A percentile compares a stretch with the other conserved stretches of the same genome.
Evolutionary conservation across 2,113 vertebrate species (phyloP).

Genomic region (Shinisaurus crocodilurus): DNA sequence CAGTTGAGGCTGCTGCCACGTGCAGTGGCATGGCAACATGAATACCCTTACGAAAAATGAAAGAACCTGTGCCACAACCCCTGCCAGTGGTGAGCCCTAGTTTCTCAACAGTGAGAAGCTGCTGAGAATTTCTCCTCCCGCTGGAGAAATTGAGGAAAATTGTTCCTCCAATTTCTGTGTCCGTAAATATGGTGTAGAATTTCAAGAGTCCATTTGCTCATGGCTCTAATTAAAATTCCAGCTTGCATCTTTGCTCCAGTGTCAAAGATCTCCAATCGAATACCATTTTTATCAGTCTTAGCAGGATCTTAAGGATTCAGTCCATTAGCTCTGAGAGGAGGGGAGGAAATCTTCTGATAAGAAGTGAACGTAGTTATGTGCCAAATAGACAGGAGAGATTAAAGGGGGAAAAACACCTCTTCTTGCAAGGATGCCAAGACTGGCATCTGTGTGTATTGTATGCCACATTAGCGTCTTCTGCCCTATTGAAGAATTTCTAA

Average conservation of each 20-base stretch:
- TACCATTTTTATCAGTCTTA: neutral
- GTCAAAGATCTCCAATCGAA: neutral
- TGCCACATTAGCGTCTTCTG: neutral
- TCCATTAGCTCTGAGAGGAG: conserved; percentile 9
- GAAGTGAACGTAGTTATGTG: conserved; percentile 35
- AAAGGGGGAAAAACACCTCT: neutral
- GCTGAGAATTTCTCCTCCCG: too few relatives aligned
- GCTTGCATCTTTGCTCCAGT: neutral
- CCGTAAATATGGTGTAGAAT: too few relatives aligned
- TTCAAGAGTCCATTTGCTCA: too few relatives aligned
- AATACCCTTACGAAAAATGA: too few relatives aligned
- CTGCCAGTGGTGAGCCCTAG: too few relatives aligned
- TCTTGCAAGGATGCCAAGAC: conserved; percentile 17
- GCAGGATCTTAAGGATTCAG: conserved; percentile 16
- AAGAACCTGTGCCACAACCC: too few relatives aligned
- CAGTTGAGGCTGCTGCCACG: too few relatives aligned
- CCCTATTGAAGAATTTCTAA: conserved; percentile 23
- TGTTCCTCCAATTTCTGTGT: too few relatives aligned
- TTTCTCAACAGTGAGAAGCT: too few relatives aligned
- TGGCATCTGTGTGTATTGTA: neutral
- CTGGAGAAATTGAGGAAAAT: too few relatives aligned
- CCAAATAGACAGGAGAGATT: conserved; percentile 19
- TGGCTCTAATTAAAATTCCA: neutral
- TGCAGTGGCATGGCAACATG: too few relatives aligned
- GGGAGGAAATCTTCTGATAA: neutral